Base-by-base conservation (phyloP, 1,140 invertebrate species). In the Colletes gigas region DNA sequence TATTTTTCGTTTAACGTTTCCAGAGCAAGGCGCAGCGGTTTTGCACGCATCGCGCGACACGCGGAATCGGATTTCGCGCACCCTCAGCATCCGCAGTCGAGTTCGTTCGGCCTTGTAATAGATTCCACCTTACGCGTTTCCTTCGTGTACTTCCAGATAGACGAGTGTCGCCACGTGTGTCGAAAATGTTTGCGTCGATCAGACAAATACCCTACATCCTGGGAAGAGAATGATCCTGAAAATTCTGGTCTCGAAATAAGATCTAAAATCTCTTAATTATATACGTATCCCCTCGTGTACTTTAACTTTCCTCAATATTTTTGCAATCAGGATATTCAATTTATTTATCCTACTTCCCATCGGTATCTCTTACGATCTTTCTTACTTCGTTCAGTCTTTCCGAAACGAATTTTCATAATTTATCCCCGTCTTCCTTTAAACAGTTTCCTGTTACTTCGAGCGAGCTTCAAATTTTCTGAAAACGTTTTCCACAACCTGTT, bases 31-130 rank as follows among this genome's bases (percentile, higher is more conserved):
- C 30, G 72, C 55, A 67, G 17, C n/a, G 52, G 30, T 81, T 86
- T 67, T 44, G 30, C 78, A 76, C 66, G 52, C 63, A 86, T 83
- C 78, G 66, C 50, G 57, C 74, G 74, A 86, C 74, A 77, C 52
- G 52, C n/a, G 71, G 82, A 82, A 62, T 87, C 82, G 8, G 47
- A 82, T 87, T 86, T 86, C 84, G 47, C 54, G 44, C 66, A 54
- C 10, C 50, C 55, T 62, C 70, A 68, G 70, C 73, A 75, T 69
- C 55, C 70, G 41, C 21, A 12, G 19, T 17, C 17, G 14, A 50
- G 60, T 15, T 68, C 47, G 55, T 19, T 78, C 44, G 39, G 17
- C 57, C 65, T 30, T 68, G 60, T 71, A 85, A 72, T 67, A 65
- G 60, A 52, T 69, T 73, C 17, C 63, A 47, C 52, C 41, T 52